Conservation (phyloP, 2,888 invertebrate genomes). For the Malacosoma neustria region DNA sequence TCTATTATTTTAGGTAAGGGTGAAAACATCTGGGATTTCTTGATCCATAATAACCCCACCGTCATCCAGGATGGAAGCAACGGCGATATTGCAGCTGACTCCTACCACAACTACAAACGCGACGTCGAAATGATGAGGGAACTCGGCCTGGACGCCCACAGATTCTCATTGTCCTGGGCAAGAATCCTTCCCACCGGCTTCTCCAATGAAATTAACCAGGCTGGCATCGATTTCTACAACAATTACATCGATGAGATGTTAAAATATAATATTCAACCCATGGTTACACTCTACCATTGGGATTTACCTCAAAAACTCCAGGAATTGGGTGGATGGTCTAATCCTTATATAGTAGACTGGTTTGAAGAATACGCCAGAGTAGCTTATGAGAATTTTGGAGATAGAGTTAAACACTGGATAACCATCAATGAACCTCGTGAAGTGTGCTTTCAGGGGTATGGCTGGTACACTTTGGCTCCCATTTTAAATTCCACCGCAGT, state of each 20-base stretch:
- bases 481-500: slow-evolving; percentile 43
- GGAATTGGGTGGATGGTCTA: slow-evolving; percentile 66
- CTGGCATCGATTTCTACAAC: slow-evolving; percentile 78
- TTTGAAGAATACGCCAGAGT: slow-evolving; percentile 61
- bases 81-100: slow-evolving; percentile 74
- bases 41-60: slow-evolving; percentile 27
- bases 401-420: slow-evolving; percentile 68
- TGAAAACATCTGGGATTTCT: slow-evolving; percentile 35
- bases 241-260: slow-evolving; percentile 76
- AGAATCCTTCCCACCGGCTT: slow-evolving; percentile 75
- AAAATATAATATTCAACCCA: slow-evolving; percentile 74
- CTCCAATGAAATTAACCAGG: slow-evolving; percentile 61
- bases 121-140: slow-evolving; percentile 57
- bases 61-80: slow-evolving; percentile 40
- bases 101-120: slow-evolving; percentile 74
- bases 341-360: slow-evolving; percentile 47
- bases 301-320: slow-evolving; percentile 68
- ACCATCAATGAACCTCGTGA: slow-evolving; percentile 73
- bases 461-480: slow-evolving; percentile 31
- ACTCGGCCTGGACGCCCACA: slow-evolving; percentile 56
- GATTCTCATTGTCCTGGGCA: slow-evolving; percentile 77
- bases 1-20: slow-evolving; percentile 25
- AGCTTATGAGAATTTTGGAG: slow-evolving; percentile 53
- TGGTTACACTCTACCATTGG: slow-evolving; percentile 71
- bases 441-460: slow-evolving; percentile 53